These are phyloP conservation scores for Cheilosia grossa DNA, from an alignment of 2,888 invertebrate genomes.

Conservation along the genomic window DNA sequence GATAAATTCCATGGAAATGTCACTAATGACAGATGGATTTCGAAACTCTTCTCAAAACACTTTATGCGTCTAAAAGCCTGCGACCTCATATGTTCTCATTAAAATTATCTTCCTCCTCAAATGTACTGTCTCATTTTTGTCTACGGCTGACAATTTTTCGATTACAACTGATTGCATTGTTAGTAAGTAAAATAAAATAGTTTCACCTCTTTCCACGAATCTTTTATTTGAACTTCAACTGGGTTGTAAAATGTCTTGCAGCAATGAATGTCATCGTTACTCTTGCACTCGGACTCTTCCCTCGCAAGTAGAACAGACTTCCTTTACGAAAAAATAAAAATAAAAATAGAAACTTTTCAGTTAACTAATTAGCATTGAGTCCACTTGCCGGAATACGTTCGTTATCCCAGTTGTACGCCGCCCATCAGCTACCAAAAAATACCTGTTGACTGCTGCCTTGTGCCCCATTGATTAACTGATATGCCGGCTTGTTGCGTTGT, in stretches of 20 bases:
- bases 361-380: slow-evolving; percentile 37
- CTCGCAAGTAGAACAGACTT: slow-evolving; percentile 13
- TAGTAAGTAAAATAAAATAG: too few species aligned
- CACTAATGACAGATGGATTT: too few species aligned
- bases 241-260: background rate
- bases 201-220: too few species aligned
- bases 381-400: slow-evolving; percentile 6
- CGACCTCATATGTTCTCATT: too few species aligned
- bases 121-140: too few species aligned
- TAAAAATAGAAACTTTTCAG: background rate
- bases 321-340: slow-evolving; percentile 1
- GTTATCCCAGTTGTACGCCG: slow-evolving; percentile 12
- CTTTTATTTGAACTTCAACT: too few species aligned
- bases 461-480: slow-evolving; percentile 62
- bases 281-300: slow-evolving; percentile 1
- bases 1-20: too few species aligned
- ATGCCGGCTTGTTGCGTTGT: slow-evolving; percentile 46
- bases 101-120: too few species aligned
- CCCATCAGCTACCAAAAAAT: slow-evolving; percentile 19
- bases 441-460: slow-evolving; percentile 62
- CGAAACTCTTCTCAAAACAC: too few species aligned
- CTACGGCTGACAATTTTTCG: too few species aligned
- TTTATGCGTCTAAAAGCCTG: too few species aligned
- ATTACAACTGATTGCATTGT: too few species aligned
- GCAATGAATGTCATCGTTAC: slow-evolving; percentile 6